Base-by-base conservation (phyloP, 2,888 invertebrate species). In the Tubiluchus corallicola region DNA sequence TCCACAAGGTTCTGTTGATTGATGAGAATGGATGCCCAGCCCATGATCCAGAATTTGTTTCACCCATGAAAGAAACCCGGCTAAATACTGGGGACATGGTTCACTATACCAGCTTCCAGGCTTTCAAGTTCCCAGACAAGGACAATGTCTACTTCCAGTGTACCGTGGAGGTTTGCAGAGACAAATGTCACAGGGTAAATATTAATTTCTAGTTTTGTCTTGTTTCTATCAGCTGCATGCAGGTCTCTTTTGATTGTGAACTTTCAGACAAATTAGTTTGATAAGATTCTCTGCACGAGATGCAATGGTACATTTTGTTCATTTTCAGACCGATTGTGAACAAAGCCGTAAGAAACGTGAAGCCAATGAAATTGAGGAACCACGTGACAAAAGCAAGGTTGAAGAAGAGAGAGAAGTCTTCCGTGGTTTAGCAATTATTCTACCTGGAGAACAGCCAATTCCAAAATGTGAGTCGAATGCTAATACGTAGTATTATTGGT, bases 121-220 rank as follows among this genome's bases (percentile, higher is more conserved):
- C 88, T 3, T 88, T 88, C 70, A 88, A 88, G 66, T 88, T 88
- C 75, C 88, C 88, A 2, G 88, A 88, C 63, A 85, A 85, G 9
- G 88, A 88, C 87, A 87, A 88, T 62, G 88, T 88, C 2, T 87
- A 87, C 72, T 88, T 88, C 79, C 88, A 88, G 64, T 88, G 88
- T 62, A 85, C 87, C 38, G 88, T 88, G 54, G 88, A 88, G 70
- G 87, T 88, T 2, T 88, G 88, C 59, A 74, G 87, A 54, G 83
- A 84, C 64, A 84, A 87, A 61, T 88, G 87, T 55, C 9, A 29
- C 29, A 29, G 9, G 29, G 29, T 29, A n/a, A n/a, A n/a, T n/a
- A n/a, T n/a, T n/a, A n/a, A n/a, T n/a, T n/a, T n/a, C n/a, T n/a
- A n/a, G n/a, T n/a, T n/a, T n/a, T n/a, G n/a, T n/a, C n/a, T n/a